Base-by-base conservation (phyloP, 2,797 vertebrate genomes). In the Cottoperca gobio region DNA sequence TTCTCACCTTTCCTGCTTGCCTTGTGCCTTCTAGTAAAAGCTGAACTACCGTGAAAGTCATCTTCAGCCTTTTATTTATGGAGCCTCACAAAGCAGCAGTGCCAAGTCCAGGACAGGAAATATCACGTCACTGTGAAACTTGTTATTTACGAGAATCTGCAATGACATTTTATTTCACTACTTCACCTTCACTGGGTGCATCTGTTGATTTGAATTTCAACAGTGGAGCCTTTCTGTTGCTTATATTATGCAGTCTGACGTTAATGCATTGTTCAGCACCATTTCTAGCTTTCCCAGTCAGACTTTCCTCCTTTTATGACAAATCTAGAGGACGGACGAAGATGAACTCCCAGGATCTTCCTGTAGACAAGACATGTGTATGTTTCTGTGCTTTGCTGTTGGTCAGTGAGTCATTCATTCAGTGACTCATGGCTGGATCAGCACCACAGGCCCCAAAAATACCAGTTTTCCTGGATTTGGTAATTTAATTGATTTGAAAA, bases 121-220 rank as follows among this genome's bases (percentile, higher is more conserved):
- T 60, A 49, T 78, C 62, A 16, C 54, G 1, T 73, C 71, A 14
- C 67, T 21, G 28, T 58, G 64, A 65, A 67, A 65, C 45, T 3
- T 46, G 50, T 81, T 72, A 73, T 88, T 88, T 81, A 82, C 64
- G 58, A 76, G 81, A 39, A 66, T 54, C 79, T 69, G 66, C 37
- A 37, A 10, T 58, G 68, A 71, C 70, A 16, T 75, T 82, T 80
- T 82, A 70, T 80, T 89, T 73, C 74, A 24, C 67, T 69, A 19
- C 37, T 8, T 83, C 70, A 65, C 78, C 68, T n/a, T 78, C 76
- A 2, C 31, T 35, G 33, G 49, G 31, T 65, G 57, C 53, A 76
- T 79, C 55, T 76, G 73, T 64, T 73, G 69, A 63, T 73, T 63
- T 83, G 67, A 76, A 78, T 76, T 73, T 39, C 68, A 73, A 84